Base-by-base conservation (phyloP, 2,888 invertebrate genomes). In the Schrankia costaestrigalis region DNA sequence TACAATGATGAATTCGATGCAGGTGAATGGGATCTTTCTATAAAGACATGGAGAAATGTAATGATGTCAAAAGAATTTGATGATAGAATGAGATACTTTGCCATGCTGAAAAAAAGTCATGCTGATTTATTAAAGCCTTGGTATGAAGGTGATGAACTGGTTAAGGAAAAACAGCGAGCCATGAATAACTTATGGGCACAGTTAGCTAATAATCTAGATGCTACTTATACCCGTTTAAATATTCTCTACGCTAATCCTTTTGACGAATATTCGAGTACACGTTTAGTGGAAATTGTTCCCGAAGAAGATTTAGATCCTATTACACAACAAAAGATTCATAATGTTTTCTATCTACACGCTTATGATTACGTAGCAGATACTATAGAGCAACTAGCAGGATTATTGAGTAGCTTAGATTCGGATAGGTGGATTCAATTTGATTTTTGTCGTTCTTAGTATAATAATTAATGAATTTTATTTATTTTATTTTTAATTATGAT, bases 381-480 rank as follows among this genome's bases (percentile, higher is more conserved):
- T 12, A 68, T 84, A 3, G 84, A 86, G 33, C 19, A 56, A 9
- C 73, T 74, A 39, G 80, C 78, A 19, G 86, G 84, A 26, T 46
- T 81, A 2, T 43, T 87, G 0, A 81, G 80, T 34, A 83, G 85
- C 28, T 61, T 87, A 34, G 85, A 87, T 55, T 61, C 78, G 12
- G 78, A 80, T 44, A 73, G 73, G 52, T 82, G 83, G 84, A 74
- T 86, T 27, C 65, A 81, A 21, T 83, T 87, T 48, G 75, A 85
- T 57, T 86, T 85, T 50, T 83, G 83, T 51, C 68, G 25, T 17
- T 17, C 7, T 17, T 5, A n/a, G n/a, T 6, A 3, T 23, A 4
- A 19, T 18, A 14, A n/a, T 10, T 21, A 19, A 12, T 18, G 8
- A 10, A 2, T 21, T 15, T 9, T 10, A 10, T 25, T 25, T 31